Evolutionary conservation across 2,888 invertebrate species (phyloP), one percentile per base, ranked within the genome.

Genomic region (Hydraecia micacea): DNA sequence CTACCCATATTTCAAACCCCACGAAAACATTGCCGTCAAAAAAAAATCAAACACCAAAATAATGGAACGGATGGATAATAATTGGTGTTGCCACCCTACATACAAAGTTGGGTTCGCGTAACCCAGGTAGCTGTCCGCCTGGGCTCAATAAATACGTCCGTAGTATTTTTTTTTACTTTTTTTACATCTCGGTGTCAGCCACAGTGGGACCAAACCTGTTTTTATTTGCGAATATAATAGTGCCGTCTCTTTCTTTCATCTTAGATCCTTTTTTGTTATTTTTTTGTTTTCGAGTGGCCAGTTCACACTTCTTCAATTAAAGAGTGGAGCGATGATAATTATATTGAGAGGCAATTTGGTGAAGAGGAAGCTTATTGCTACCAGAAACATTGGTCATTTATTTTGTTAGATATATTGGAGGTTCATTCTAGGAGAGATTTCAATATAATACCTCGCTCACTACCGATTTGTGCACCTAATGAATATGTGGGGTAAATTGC

Each of bases 41-140:
- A 46, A 81, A 80, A 80, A 74, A 79, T 25, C 49, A 75, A 65
- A 70, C 0, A 66, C 65, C 32, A 4, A 68, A 80, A 83, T 81
- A 80, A 83, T 84, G 77, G 74, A 55, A 55, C 25, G 76, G 66
- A 63, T 66, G 75, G 66, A 63, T 66, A 73, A 73, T 85, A 87
- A 89, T 87, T 81, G 86, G 82, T 83, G 66, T 67, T 67, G 86
- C 74, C 73, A 87, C 90, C 90, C 78, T 84, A 86, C 73, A 80
- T 77, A 75, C 81, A 77, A 80, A 78, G 82, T 87, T 80, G 75
- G 84, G 79, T 77, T 73, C 88, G 93, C 92, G 93, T 93, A 93
- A 93, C 90, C 88, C 93, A 93, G 93, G 93, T 93, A 93, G 93
- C 93, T 77, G 88, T 84, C 79, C 75, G 74, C 75, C 75, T 79